Percentiles rank a stretch among this genome's conserved stretches.
Evolutionary conservation across 2,113 vertebrate genomes (phyloP).

Genomic region (Apodemus speciosus): DNA sequence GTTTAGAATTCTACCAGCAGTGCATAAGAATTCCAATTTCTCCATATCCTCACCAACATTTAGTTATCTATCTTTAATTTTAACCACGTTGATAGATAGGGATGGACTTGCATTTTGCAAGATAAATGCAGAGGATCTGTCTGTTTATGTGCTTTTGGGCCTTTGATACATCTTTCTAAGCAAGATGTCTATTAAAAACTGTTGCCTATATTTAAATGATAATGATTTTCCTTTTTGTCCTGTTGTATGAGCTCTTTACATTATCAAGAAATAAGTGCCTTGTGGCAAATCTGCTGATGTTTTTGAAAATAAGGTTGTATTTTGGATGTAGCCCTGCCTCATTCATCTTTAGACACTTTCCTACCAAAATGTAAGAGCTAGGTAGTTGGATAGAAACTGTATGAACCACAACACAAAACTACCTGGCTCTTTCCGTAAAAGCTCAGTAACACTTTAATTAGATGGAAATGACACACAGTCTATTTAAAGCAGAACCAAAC

Average conservation of each 20-base stretch:
- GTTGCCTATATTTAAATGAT: conserved; percentile 30
- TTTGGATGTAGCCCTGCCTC: neutral
- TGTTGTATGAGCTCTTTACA: neutral
- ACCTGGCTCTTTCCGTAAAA: neutral
- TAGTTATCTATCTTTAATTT: neutral
- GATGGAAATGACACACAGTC: neutral
- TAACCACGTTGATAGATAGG: neutral
- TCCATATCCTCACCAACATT: neutral
- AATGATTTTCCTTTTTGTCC: neutral
- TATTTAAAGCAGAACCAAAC: neutral
- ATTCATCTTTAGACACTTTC: neutral
- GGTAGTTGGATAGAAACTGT: neutral
- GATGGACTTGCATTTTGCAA: neutral
- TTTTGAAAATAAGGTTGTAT: conserved; percentile 27
- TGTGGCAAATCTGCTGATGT: neutral
- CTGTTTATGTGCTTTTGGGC: neutral
- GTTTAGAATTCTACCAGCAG: neutral
- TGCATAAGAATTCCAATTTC: neutral
- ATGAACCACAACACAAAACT: neutral
- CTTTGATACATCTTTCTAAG: neutral
- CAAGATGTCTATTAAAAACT: neutral
- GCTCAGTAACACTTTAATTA: neutral
- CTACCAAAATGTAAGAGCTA: neutral
- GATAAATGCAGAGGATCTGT: neutral
- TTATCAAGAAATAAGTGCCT: neutral